Evolutionary conservation across 2,113 vertebrate species (phyloP).

Genomic region (Vidua chalybeata): DNA sequence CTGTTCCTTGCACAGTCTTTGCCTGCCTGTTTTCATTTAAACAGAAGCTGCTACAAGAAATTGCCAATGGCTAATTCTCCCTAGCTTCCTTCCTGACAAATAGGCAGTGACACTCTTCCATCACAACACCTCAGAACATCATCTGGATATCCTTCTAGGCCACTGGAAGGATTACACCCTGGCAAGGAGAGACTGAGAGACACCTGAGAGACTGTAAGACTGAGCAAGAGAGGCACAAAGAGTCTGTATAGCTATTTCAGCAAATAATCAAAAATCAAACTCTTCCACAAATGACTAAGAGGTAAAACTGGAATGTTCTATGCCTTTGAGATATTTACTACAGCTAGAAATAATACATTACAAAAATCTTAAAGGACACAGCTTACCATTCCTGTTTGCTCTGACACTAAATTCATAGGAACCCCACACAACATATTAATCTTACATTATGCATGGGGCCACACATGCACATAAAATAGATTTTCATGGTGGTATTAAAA

Average conservation of each 20-base stretch:
- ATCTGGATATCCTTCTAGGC: neutral
- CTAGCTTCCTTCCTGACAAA: neutral
- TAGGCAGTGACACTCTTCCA: neutral
- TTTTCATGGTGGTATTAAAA: neutral
- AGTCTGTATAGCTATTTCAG: neutral
- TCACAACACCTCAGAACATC: neutral
- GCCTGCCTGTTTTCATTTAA: neutral
- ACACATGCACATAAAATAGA: neutral
- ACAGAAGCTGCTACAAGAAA: neutral
- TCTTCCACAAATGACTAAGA: neutral
- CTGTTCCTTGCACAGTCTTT: neutral
- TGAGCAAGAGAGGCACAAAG: neutral
- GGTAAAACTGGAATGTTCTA: neutral
- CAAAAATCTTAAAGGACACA: neutral
- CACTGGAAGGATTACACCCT: neutral
- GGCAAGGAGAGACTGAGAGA: neutral
- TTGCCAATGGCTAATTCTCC: neutral
- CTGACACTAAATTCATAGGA: neutral
- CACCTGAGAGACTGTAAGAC: neutral
- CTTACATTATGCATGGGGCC: neutral
- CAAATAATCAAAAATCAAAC: neutral
- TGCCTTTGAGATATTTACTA: neutral
- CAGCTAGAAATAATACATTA: neutral
- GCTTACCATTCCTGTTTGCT: neutral
- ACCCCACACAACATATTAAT: neutral